phyloP scores from a whole-genome alignment of 92 coral and sea anemone genomes.

The Actinernus sp. region DNA sequence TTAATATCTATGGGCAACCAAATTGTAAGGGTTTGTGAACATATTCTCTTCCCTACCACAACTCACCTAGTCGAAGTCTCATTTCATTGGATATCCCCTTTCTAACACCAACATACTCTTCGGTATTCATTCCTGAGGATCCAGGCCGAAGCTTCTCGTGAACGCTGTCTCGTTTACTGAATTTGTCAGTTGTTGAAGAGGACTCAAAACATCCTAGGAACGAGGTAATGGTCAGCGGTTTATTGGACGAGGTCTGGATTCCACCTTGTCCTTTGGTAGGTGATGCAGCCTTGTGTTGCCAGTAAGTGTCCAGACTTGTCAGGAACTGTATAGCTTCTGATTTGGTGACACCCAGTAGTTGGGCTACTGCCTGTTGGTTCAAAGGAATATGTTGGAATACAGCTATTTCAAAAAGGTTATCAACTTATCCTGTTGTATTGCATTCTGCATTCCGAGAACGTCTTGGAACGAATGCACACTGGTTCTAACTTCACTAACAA shows the following conservation, averaged over 20 bases:
- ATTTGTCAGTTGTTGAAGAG: slow-evolving; percentile 32
- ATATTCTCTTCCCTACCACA: too few relatives aligned
- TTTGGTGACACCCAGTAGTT: slow-evolving; percentile 77
- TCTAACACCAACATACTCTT: slow-evolving; percentile 36
- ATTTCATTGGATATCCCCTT: slow-evolving; percentile 81
- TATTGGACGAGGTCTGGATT: slow-evolving; percentile 17
- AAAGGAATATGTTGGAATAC: too few relatives aligned
- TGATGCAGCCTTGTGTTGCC: slow-evolving; percentile 24
- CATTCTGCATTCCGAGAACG: too few relatives aligned
- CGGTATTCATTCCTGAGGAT: slow-evolving; percentile 30
- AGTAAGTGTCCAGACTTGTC: slow-evolving; percentile 41
- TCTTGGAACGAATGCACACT: too few relatives aligned
- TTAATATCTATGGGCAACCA: too few relatives aligned
- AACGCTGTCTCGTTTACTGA: slow-evolving; percentile 15
- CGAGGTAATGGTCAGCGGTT: slow-evolving; percentile 59
- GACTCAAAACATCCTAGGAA: slow-evolving; percentile 95
- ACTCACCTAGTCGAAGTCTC: slow-evolving; percentile 67
- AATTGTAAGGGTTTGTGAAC: too few relatives aligned
- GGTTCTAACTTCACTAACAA: too few relatives aligned
- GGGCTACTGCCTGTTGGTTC: slow-evolving; percentile 76
- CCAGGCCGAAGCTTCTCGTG: slow-evolving; percentile 50
- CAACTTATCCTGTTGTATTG: too few relatives aligned
- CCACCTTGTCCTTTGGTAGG: too few relatives aligned
- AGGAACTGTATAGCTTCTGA: slow-evolving; percentile 85
- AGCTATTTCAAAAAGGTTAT: too few relatives aligned